Conservation (phyloP, 2,888 invertebrate species). For the Liopterus haemorrhoidalis region DNA sequence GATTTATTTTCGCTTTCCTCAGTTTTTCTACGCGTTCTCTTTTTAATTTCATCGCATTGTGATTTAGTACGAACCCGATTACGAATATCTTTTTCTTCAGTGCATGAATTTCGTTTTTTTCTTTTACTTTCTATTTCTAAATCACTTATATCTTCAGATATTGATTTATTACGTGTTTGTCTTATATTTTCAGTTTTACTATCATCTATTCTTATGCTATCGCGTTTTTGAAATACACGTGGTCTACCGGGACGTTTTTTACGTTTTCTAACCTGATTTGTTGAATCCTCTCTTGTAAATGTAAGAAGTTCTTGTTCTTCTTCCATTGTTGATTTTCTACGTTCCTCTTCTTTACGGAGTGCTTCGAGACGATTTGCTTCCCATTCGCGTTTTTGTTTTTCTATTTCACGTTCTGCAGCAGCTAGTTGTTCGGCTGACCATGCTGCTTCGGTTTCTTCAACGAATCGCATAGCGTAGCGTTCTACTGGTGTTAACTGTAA, state of each 20-base stretch:
- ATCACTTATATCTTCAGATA: too few species aligned
- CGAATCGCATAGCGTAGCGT: conserved; percentile 87
- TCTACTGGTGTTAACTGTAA: conserved; percentile 89
- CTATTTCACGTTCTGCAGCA: conserved; percentile 82
- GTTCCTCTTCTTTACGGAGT: conserved; percentile 60
- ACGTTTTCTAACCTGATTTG: conserved; percentile 74
- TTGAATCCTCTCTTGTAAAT: conserved; percentile 70
- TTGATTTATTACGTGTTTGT: too few species aligned
- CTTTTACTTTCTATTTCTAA: not conserved
- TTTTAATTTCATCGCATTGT: too few species aligned
- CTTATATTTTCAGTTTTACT: conserved; percentile 15
- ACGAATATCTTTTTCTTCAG: not conserved
- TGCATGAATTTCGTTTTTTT: conserved; percentile 3
- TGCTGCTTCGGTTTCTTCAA: conserved; percentile 78
- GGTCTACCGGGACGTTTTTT: conserved; percentile 21
- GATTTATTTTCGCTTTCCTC: too few species aligned
- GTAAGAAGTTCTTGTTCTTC: conserved; percentile 62
- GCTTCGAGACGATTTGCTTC: conserved; percentile 75
- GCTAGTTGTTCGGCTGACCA: conserved; percentile 80
- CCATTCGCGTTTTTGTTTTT: conserved; percentile 81
- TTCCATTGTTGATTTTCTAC: conserved; percentile 54
- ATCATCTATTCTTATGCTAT: conserved; percentile 15
- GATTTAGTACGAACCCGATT: too few species aligned
- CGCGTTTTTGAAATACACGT: conserved; percentile 27
- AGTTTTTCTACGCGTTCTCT: too few species aligned